Percentiles rank a stretch among this genome's conserved stretches.
phyloP scores from a whole-genome alignment of 2,888 invertebrate species.

The Desoria tigrina region DNA sequence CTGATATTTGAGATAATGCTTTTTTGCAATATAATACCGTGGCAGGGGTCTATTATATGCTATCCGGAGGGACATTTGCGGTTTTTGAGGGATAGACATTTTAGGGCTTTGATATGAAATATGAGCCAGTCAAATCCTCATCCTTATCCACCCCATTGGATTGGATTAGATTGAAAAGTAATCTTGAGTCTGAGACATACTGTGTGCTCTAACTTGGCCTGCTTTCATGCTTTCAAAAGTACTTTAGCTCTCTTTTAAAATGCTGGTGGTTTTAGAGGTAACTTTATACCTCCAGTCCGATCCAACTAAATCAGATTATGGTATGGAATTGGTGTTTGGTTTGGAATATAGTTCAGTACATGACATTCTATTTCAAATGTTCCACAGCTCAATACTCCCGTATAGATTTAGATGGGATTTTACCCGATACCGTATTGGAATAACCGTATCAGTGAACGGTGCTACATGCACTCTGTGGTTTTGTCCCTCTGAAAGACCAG shows the following conservation, averaged over 20 bases:
- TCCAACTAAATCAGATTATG: slow-evolving; percentile 13
- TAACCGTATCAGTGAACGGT: background rate
- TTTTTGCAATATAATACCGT: too few relatives aligned
- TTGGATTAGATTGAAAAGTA: slow-evolving; percentile 29
- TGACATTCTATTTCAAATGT: background rate
- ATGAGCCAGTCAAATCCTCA: slow-evolving; percentile 30
- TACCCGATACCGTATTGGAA: background rate
- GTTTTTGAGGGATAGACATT: slow-evolving; percentile 25
- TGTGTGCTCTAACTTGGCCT: slow-evolving; percentile 1
- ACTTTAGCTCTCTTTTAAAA: background rate
- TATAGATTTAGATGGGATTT: background rate
- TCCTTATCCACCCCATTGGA: slow-evolving; percentile 34
- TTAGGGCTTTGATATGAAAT: slow-evolving; percentile 29
- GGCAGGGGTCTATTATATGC: too few relatives aligned
- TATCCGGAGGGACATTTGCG: slow-evolving; percentile 8
- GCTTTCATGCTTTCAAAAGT: background rate
- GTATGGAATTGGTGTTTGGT: background rate
- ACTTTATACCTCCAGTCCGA: slow-evolving; percentile 9
- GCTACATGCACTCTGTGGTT: background rate
- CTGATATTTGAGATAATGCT: too few relatives aligned
- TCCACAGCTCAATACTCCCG: background rate
- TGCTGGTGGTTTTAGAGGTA: background rate
- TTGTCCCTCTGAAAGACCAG: background rate
- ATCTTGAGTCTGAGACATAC: slow-evolving; percentile 6
- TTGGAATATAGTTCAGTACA: background rate